Evolutionary conservation across 2,888 invertebrate species (phyloP).

Genomic region (Pyrrhosoma nymphula): DNA sequence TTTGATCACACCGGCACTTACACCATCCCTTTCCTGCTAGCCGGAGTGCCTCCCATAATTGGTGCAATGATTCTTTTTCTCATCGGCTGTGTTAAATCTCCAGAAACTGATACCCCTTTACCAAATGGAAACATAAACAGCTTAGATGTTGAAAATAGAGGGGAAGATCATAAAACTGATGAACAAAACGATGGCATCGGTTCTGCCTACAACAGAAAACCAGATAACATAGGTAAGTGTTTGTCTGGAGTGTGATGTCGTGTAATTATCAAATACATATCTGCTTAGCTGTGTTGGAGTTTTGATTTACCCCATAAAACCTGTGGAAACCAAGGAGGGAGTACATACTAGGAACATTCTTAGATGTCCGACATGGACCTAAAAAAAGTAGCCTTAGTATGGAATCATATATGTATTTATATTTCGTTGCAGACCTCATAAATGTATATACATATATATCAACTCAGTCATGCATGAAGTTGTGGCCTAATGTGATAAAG

Average conservation of each 20-base stretch:
- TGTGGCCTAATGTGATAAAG: too few species aligned
- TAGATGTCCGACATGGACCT: too few species aligned
- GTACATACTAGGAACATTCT: too few species aligned
- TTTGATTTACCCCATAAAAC: too few species aligned
- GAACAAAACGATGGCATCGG: constrained; percentile 2
- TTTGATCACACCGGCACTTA: constrained; percentile 82
- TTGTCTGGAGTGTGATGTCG: neutral
- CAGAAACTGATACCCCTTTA: constrained; percentile 12
- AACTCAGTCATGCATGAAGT: too few species aligned
- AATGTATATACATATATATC: too few species aligned
- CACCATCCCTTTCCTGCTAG: constrained; percentile 87
- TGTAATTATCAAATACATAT: too few species aligned
- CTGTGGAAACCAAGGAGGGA: too few species aligned
- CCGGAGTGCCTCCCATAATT: constrained; percentile 91
- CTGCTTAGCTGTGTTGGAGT: too few species aligned
- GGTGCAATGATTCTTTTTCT: constrained; percentile 87
- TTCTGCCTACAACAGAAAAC: constrained; percentile 18
- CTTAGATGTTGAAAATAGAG: neutral
- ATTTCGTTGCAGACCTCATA: too few species aligned
- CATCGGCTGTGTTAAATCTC: constrained; percentile 80
- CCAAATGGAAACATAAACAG: neutral
- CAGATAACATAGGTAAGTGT: constrained; percentile 47
- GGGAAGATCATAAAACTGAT: neutral
- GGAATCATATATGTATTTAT: too few species aligned
- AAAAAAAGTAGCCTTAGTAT: too few species aligned